Evolutionary conservation across 2,113 vertebrate species (phyloP), one percentile per base, ranked within the genome.

Genomic region (Nibea coibor): DNA sequence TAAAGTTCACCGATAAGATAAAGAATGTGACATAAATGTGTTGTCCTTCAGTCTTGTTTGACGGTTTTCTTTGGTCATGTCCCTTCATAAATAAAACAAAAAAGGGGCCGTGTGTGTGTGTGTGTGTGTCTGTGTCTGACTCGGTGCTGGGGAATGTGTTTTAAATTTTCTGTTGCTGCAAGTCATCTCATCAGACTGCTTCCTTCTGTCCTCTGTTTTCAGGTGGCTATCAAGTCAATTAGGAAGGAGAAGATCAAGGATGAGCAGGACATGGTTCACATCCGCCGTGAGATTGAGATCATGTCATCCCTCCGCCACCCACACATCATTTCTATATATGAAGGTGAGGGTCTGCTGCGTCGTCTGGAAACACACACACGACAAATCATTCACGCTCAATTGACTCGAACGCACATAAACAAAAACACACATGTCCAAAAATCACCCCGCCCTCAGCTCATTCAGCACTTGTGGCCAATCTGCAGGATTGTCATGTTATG

Each of bases 191-290:
- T 67, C 53, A 47, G 73, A 80, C 28, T 6, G 16, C 3, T 9
- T 39, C 58, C 12, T 45, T 85, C 15, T 80, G 31, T 85, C 50
- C n/a, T 78, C 57, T 86, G 19, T 73, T 74, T 85, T 65, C 95
- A 99, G 98, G 98, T 99, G 91, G 98, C 98, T 89, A 99, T 99
- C 94, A 99, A 99, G 95, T 99, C 98, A 75, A 99, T 99, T 83
- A 96, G 97, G 92, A 99, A 99, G 95, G 98, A 99, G 95, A 99
- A 97, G 96, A 99, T 99, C 95, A 98, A 97, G 94, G 97, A 99
- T 85, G 98, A 99, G 67, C 97, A 98, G 92, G 98, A 99, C 93
- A 99, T 99, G 98, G 97, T 98, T 94, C 97, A 99, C 95, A 99
- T 99, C 94, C 97, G 98, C 93, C 92, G 98, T 78, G 98, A 99